Conservation (phyloP, 2,113 vertebrate species). For the Talpa occidentalis region DNA sequence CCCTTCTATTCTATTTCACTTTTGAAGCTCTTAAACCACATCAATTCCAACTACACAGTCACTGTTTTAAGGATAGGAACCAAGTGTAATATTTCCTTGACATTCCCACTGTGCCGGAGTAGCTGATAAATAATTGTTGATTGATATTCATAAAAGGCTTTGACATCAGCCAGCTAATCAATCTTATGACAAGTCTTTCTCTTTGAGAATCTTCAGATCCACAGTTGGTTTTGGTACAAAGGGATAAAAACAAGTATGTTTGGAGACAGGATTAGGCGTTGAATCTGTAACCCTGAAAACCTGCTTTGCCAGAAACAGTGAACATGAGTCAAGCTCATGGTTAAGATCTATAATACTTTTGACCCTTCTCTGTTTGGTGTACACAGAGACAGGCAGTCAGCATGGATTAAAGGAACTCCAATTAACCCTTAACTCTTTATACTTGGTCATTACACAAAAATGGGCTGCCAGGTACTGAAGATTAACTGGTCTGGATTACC, state of each 20-base stretch:
- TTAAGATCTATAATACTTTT: conserved; percentile 86
- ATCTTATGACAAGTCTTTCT: conserved; percentile 60
- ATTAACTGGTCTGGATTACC: conserved; percentile 88
- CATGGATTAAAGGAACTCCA: conserved; percentile 86
- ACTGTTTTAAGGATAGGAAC: neutral
- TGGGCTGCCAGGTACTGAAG: conserved; percentile 86
- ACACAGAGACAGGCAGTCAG: conserved; percentile 87
- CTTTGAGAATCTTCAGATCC: conserved; percentile 46
- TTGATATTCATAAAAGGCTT: neutral
- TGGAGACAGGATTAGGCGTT: conserved; percentile 34
- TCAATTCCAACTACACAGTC: neutral
- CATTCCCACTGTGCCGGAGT: neutral
- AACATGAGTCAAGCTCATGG: conserved; percentile 82
- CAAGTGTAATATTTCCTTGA: neutral
- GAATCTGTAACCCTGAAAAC: conserved; percentile 68
- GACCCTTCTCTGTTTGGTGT: conserved; percentile 83
- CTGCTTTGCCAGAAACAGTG: conserved; percentile 79
- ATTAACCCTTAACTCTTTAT: conserved; percentile 85
- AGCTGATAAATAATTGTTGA: conserved; percentile 41
- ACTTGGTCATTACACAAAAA: conserved; percentile 83
- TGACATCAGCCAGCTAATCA: conserved; percentile 42
- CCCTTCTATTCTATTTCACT: no score
- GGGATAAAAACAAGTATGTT: conserved; percentile 49
- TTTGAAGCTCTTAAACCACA: conserved; percentile 29
- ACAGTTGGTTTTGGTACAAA: neutral